Evolutionary conservation across 2,888 invertebrate species (phyloP), one percentile per base, ranked within the genome.

Genomic region (Brachypterus glaber): DNA sequence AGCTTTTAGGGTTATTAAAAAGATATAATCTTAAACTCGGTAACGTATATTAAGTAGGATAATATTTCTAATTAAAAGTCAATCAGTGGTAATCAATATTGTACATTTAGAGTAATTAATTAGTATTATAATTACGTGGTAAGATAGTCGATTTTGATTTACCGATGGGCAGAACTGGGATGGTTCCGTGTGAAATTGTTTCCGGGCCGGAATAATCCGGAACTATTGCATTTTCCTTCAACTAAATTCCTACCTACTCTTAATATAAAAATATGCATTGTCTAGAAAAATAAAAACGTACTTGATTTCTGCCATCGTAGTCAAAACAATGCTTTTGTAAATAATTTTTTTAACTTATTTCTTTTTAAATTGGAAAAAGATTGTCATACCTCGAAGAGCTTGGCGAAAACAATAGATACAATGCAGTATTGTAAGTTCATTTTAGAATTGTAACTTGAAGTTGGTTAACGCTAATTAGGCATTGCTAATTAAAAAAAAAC

Each of bases 381-480:
- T 27, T 27, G 27, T 27, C 27, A 46, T 47, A 46, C 49, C 47
- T 48, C 48, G 49, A 39, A 47, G 49, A 49, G 49, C 41, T 45
- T 46, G 41, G 33, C 34, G 32, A 13, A 36, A 50, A 50, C 50
- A 54, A 52, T 48, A 48, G 43, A 39, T 41, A 39, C 47, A 48
- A 50, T 49, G 37, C 46, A 35, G 43, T 44, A 52, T 53, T 52
- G 50, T 48, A 52, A 48, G 49, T 54, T 52, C 51, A 45, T 47
- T 48, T 45, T 40, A 37, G 47, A 44, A 51, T 48, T 48, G 49
- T 51, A 46, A 50, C 51, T 52, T 47, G 43, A 53, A 54, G 47
- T 51, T 49, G 43, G 50, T 53, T 53, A 45, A 51, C 53, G 49
- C 54, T 57, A 58, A 58, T 58, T 58, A 57, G 57, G 51, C 55